Evolutionary conservation across 2,888 invertebrate genomes (phyloP), one percentile per base, ranked within the genome.

Genomic region (Coenonympha arcania): DNA sequence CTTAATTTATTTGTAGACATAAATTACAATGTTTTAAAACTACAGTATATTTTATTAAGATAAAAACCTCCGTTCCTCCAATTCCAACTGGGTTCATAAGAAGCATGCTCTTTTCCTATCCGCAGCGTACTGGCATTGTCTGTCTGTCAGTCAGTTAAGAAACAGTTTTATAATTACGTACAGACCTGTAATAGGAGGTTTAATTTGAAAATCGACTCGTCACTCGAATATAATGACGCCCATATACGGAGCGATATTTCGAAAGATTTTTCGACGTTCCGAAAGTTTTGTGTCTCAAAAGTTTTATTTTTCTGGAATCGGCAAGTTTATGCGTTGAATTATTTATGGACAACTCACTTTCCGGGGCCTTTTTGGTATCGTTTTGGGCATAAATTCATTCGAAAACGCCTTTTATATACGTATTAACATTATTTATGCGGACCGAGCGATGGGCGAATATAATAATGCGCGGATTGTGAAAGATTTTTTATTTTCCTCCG

Each of bases 311-410:
- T 54, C 43, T 26, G 30, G 48, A 52, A 45, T 50, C 41, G 33
- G 30, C 48, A 19, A 39, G 34, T 52, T 52, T 50, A 28, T 37
- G 52, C 33, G 16, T 39, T 83, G 79, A 78, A 82, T 83, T 69
- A 83, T 82, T 73, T 74, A 84, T 80, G 75, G 69, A 83, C 80
- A 83, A 73, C 79, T 84, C 81, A 80, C 73, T 76, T 77, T 71
- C 71, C 68, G 67, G 61, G 63, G 67, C 61, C 73, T 74, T 75
- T n/a, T 70, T 13, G 72, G 66, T 63, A 63, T 68, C 71, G 71
- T 73, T 80, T 80, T 73, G 70, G 73, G 69, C 68, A 80, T 77
- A 76, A 81, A 78, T 82, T 78, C 77, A 76, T 77, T 34, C 72
- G 76, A 79, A 80, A 81, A 76, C 75, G 72, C 76, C 77, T 76